Base-by-base conservation (phyloP, 2,888 invertebrate genomes). In the Strigamia crassipes region DNA sequence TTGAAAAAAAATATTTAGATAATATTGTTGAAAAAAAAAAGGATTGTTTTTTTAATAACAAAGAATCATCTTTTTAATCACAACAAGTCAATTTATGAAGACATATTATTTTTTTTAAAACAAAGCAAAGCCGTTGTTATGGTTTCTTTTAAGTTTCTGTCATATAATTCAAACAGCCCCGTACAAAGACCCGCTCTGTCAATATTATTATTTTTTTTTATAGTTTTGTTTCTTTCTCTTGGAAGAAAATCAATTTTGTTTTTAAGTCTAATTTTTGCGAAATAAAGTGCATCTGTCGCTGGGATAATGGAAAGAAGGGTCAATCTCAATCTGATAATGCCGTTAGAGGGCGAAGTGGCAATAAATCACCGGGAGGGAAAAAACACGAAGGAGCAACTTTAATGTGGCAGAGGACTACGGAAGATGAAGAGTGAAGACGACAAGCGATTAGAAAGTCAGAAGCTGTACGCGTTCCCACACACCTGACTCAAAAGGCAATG, bases 391-490 rank as follows among this genome's bases (percentile, higher is more conserved):
- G 27, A 12, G 73, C 73, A 73, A 73, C 27, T 73, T 31, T 27
- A 73, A 31, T 73, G 27, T 12, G 73, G 2, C 23, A 31, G 73
- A 73, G 15, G 27, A 73, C 23, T 8, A 27, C 10, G 31, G 27
- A 23, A 27, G 56, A 18, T 18, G 9, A 56, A 15, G 15, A 46
- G 46, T 18, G 56, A 73, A 73, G 73, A 73, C 23, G 73, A 73
- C 73, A 73, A 12, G 27, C n/a, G 73, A 73, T 73, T 73, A 73
- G 73, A 73, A 27, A 73, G 73, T 73, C 73, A 73, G 31, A 27
- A 23, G 31, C 31, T 27, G 73, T 73, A 27, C 73, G 73, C 27
- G 31, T 2, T 73, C 31, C 18, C 73, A 27, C 31, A 61, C 21
- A 73, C 73, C 73, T 27, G 51, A 73, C 73, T 27, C 27, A 13